Evolutionary conservation across 2,888 invertebrate genomes (phyloP).

Genomic region (Sepioteuthis lessoniana): DNA sequence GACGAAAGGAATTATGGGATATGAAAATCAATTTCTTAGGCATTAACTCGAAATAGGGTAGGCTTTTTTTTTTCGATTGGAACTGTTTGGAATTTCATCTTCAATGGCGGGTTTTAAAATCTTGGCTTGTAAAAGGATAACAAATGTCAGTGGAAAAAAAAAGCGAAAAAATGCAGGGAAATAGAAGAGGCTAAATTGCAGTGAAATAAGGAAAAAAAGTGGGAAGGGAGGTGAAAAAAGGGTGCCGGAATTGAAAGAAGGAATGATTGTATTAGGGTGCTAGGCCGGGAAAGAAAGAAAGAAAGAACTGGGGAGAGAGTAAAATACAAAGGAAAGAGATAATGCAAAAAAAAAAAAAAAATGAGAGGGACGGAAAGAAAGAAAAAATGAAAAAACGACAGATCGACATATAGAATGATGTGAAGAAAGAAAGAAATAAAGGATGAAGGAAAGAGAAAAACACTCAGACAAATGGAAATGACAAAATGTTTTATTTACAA

Average conservation of each 20-base stretch:
- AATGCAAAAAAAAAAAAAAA: background rate
- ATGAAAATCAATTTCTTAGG: conserved; percentile 14
- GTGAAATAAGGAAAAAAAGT: background rate
- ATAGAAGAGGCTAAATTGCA: background rate
- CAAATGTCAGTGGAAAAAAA: background rate
- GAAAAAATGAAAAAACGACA: background rate
- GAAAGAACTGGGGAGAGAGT: no score
- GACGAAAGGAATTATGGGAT: conserved; percentile 33
- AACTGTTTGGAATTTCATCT: background rate
- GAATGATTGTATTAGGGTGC: background rate
- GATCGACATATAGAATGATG: no score
- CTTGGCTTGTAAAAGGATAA: background rate
- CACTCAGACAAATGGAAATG: no score
- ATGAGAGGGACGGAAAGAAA: background rate
- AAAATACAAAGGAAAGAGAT: no score
- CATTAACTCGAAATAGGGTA: conserved; percentile 14
- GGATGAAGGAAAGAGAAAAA: no score
- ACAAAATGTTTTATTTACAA: no score
- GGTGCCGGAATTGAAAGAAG: background rate
- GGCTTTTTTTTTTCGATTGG: conserved; percentile 21
- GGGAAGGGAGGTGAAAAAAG: no score
- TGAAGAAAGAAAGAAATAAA: no score
- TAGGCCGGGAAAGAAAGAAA: no score
- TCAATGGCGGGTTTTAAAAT: background rate
- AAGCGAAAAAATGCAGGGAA: background rate